Percentiles rank a stretch among this genome's conserved stretches.
These are phyloP conservation scores for Gibbula magus DNA, from an alignment of 2,888 invertebrate genomes.

Conservation along the genomic window DNA sequence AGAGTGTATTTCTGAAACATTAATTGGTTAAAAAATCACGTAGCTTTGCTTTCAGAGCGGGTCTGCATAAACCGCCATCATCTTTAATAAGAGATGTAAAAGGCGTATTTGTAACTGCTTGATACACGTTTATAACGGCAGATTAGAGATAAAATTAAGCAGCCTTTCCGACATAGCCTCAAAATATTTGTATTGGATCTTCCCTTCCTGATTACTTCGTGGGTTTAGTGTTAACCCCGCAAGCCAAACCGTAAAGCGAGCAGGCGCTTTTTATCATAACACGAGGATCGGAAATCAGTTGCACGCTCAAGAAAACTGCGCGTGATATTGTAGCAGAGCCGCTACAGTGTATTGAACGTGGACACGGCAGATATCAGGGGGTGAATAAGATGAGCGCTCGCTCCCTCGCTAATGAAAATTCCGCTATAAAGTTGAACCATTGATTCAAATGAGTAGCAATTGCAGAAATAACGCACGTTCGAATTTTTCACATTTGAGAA, in stretches of 20 bases:
- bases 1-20: too few relatives aligned
- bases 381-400: neutral
- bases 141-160: constrained; percentile 19
- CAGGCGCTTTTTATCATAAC: constrained; percentile 34
- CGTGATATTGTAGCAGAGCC: neutral
- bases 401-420: constrained; percentile 31
- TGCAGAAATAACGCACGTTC: constrained; percentile 36
- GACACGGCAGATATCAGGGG: neutral
- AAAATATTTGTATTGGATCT: constrained; percentile 16
- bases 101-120: neutral
- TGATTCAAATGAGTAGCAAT: constrained; percentile 33
- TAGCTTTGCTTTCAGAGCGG: too few relatives aligned
- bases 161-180: constrained; percentile 21
- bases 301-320: constrained; percentile 36
- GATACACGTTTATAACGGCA: constrained; percentile 18
- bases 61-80: too few relatives aligned
- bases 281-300: constrained; percentile 35
- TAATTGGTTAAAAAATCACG: too few relatives aligned
- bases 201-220: constrained; percentile 1
- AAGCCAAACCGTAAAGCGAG: constrained; percentile 34
- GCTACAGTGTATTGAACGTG: neutral
- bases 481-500: constrained; percentile 24
- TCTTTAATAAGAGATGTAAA: too few relatives aligned
- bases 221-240: constrained; percentile 19
- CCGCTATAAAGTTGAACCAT: constrained; percentile 30